phyloP scores from a whole-genome alignment of 2,888 invertebrate genomes.

The Polyploca ridens region DNA sequence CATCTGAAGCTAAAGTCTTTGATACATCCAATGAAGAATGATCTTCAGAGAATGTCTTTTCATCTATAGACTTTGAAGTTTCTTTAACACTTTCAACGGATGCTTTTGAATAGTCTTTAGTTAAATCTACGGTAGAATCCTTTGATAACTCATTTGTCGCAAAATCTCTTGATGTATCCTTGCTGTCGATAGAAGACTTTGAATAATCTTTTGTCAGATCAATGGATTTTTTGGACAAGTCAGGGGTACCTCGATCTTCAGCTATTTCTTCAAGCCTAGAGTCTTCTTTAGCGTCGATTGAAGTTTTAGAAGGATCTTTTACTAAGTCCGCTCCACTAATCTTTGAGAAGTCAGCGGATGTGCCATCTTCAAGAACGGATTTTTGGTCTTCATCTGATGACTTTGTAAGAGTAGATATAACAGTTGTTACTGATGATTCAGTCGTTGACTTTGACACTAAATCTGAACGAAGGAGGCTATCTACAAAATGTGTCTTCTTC shows the following conservation, averaged over 20 bases:
- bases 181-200: constrained; percentile 79
- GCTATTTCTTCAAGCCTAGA: constrained; percentile 63
- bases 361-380: constrained; percentile 75
- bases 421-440: constrained; percentile 79
- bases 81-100: constrained; percentile 79
- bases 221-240: constrained; percentile 77
- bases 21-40: constrained; percentile 79
- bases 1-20: constrained; percentile 80
- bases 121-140: constrained; percentile 78
- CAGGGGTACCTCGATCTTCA: constrained; percentile 75
- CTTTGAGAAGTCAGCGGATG: constrained; percentile 78
- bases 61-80: constrained; percentile 75
- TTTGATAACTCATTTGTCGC: constrained; percentile 79
- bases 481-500: constrained; percentile 65
- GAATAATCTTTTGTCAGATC: constrained; percentile 80
- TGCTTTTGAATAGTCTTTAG: constrained; percentile 77
- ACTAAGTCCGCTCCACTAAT: constrained; percentile 76
- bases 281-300: constrained; percentile 73
- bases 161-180: constrained; percentile 80
- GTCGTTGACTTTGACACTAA: constrained; percentile 78
- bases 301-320: constrained; percentile 76
- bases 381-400: constrained; percentile 79
- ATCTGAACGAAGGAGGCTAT: constrained; percentile 63
- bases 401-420: constrained; percentile 75
- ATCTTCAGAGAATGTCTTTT: constrained; percentile 79